These are phyloP conservation scores for Tetragonisca angustula DNA, from an alignment of 2,888 invertebrate genomes.

Conservation along the genomic window DNA sequence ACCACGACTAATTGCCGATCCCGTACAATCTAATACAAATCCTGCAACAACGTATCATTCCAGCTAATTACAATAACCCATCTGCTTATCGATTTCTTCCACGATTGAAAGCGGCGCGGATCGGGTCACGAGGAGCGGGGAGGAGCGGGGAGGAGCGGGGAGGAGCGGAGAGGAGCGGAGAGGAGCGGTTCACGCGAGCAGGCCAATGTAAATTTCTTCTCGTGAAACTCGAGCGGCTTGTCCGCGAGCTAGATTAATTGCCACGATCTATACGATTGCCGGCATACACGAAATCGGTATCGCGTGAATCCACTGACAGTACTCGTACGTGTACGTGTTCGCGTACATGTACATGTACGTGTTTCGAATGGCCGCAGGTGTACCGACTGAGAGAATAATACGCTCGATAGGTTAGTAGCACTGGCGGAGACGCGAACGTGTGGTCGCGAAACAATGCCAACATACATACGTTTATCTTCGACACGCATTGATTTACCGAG, in stretches of 20 bases:
- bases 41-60: slow-evolving; percentile 26
- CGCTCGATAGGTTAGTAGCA: slow-evolving; percentile 24
- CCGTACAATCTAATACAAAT: slow-evolving; percentile 45
- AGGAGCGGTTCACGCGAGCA: slow-evolving; percentile 54
- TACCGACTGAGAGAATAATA: slow-evolving; percentile 6
- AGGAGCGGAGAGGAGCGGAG: background rate
- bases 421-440: slow-evolving; percentile 26
- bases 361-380: slow-evolving; percentile 22
- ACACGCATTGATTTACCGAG: slow-evolving; percentile 66
- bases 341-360: background rate
- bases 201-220: slow-evolving; percentile 67
- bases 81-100: slow-evolving; percentile 67
- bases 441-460: slow-evolving; percentile 66
- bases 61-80: slow-evolving; percentile 67
- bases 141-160: too few species aligned
- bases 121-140: background rate
- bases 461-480: slow-evolving; percentile 72
- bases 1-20: slow-evolving; percentile 49
- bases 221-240: slow-evolving; percentile 67
- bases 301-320: slow-evolving; percentile 64
- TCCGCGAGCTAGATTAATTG: slow-evolving; percentile 68
- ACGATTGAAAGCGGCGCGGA: slow-evolving; percentile 44
- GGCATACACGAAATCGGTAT: slow-evolving; percentile 69
- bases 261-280: slow-evolving; percentile 68
- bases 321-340: slow-evolving; percentile 13